Base-by-base conservation (phyloP, 2,113 vertebrate genomes). In the Epinephelus fuscoguttatus region DNA sequence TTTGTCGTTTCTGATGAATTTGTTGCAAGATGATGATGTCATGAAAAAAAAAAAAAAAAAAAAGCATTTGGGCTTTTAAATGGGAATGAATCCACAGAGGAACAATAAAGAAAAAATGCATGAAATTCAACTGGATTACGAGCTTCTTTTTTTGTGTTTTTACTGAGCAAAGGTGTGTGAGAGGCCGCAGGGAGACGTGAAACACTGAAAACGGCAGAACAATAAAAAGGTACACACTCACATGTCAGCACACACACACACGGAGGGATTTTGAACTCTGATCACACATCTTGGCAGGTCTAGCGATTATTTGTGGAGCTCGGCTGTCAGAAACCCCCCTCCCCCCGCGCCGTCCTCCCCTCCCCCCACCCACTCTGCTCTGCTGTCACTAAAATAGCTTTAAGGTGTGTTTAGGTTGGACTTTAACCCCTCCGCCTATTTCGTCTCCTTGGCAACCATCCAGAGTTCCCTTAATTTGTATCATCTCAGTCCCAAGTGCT, bases 351-450 rank as follows among this genome's bases (percentile, higher is more conserved):
- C 19, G 1, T 25, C 66, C 33, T 6, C 62, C 50, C 82, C 55
- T 42, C 82, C 81, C 75, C 84, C 84, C 87, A 49, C 81, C 77
- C 80, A 33, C 84, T 57, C 74, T 19, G 70, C 56, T 70, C 71
- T 25, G 57, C 88, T 87, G 89, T 91, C 90, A 94, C 91, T 92
- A 91, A 94, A 94, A 94, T 94, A 93, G 93, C 93, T 94, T 89
- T 90, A 92, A 95, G 92, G 93, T 95, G 92, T 95, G 94, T 95
- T 95, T 94, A 91, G 88, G 88, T 91, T 93, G 93, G 95, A 95
- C 95, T 95, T 94, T 94, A 91, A 95, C 94, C 95, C 84, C 80
- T 60, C 66, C 61, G 82, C 87, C 90, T 88, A 84, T 85, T 80
- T 30, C 84, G 90, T 95, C 92, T 88, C 94, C 94, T 84, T 89